These are phyloP conservation scores for Tanytarsus gracilentus DNA, from an alignment of 2,888 invertebrate genomes.

Conservation along the genomic window DNA sequence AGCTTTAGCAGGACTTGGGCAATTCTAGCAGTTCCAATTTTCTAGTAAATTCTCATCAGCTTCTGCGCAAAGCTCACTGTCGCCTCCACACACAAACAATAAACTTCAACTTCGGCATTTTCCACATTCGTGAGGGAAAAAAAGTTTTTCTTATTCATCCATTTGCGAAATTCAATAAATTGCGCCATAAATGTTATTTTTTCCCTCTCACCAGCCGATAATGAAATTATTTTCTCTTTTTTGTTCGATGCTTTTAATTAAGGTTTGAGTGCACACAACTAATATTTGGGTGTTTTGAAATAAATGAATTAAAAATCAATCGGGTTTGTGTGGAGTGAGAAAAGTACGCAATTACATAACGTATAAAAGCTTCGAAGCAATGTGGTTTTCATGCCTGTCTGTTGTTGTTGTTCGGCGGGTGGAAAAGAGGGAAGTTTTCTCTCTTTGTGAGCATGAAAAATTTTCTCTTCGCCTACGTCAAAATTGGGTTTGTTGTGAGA, in stretches of 20 bases:
- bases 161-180: slow-evolving; percentile 15
- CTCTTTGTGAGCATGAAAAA: background rate
- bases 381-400: slow-evolving; percentile 12
- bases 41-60: too few relatives aligned
- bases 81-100: background rate
- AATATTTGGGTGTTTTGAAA: too few relatives aligned
- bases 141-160: background rate
- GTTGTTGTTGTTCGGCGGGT: background rate
- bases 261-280: too few relatives aligned
- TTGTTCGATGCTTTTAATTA: too few relatives aligned
- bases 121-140: background rate
- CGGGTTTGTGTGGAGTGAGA: too few relatives aligned
- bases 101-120: slow-evolving; percentile 8
- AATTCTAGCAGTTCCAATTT: slow-evolving; percentile 10
- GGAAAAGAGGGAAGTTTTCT: background rate
- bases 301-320: too few relatives aligned
- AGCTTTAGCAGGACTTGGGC: background rate
- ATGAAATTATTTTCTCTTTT: slow-evolving; percentile 2
- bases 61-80: background rate
- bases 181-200: slow-evolving; percentile 18
- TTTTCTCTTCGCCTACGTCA: background rate
- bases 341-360: slow-evolving; percentile 11
- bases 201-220: too few relatives aligned
- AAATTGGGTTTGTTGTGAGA: background rate
- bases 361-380: slow-evolving; percentile 2